Percentiles rank a stretch among this genome's conserved stretches.
These are phyloP conservation scores for Synanthedon vespiformis DNA, from an alignment of 2,888 invertebrate species.

Conservation along the genomic window DNA sequence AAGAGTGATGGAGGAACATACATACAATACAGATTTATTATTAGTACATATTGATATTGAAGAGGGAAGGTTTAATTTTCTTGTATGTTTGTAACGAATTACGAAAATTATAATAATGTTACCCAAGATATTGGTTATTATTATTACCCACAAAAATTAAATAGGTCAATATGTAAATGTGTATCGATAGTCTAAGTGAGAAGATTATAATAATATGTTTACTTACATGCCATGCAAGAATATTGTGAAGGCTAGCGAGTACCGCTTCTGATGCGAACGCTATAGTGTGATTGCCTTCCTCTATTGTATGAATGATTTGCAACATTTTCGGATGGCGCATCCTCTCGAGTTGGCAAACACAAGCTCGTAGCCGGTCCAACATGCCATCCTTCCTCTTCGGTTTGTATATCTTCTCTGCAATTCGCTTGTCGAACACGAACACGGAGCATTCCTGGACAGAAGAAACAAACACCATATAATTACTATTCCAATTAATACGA, in stretches of 20 bases:
- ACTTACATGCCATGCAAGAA: constrained; percentile 84
- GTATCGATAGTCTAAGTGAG: too few species aligned
- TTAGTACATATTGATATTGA: too few species aligned
- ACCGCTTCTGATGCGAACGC: constrained; percentile 96
- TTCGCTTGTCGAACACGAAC: constrained; percentile 93
- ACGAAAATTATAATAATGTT: too few species aligned
- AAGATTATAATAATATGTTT: constrained; percentile 4
- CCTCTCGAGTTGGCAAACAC: constrained; percentile 83
- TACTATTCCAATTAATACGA: too few species aligned
- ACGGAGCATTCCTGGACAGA: constrained; percentile 88
- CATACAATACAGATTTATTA: too few species aligned
- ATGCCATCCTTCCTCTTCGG: constrained; percentile 93
- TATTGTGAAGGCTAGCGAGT: constrained; percentile 88
- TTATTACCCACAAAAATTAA: too few species aligned
- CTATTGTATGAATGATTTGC: constrained; percentile 78
- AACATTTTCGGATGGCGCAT: constrained; percentile 88
- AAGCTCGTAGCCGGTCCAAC: constrained; percentile 85
- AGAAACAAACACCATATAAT: constrained; percentile 5
- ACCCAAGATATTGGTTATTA: too few species aligned
- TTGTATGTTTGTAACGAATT: too few species aligned
- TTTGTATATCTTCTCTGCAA: constrained; percentile 92
- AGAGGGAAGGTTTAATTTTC: too few species aligned
- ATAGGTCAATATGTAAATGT: too few species aligned
- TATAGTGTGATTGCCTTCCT: constrained; percentile 87
- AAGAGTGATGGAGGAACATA: too few species aligned